These are phyloP conservation scores for Dissostichus mawsoni DNA, from an alignment of 2,113 vertebrate genomes.

Conservation along the genomic window DNA sequence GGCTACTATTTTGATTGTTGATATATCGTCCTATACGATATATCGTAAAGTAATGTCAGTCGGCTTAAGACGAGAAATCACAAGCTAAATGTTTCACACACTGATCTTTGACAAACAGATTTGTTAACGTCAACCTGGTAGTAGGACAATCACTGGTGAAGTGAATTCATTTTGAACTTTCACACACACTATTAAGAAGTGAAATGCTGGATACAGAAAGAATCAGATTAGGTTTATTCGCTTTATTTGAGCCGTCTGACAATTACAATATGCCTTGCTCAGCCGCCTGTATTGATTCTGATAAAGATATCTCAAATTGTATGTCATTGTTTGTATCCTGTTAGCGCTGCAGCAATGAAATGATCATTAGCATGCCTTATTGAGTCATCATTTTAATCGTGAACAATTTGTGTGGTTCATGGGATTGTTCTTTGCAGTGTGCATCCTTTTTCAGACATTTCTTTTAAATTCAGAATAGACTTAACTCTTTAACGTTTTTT, in stretches of 20 bases:
- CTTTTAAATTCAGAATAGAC: no score
- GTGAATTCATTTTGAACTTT: neutral
- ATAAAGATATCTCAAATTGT: neutral
- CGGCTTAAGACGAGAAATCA: neutral
- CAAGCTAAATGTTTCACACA: neutral
- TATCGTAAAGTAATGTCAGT: no score
- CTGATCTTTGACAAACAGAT: neutral
- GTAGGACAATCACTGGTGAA: neutral
- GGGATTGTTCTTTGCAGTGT: no score
- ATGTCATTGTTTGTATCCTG: rapidly evolving
- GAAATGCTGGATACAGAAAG: neutral
- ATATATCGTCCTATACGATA: no score
- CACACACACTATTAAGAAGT: neutral
- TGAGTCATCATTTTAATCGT: no score
- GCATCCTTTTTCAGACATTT: no score
- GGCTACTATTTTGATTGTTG: no score
- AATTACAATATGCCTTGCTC: neutral
- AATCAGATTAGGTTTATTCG: neutral
- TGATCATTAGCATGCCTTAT: no score
- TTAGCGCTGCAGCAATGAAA: neutral
- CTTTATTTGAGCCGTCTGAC: neutral
- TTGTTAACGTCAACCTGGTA: neutral
- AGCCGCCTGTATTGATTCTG: neutral
- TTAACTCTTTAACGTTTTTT: no score
- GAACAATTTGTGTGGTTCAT: no score